Evolutionary conservation across 2,888 invertebrate genomes (phyloP).

Genomic region (Phortica magna): DNA sequence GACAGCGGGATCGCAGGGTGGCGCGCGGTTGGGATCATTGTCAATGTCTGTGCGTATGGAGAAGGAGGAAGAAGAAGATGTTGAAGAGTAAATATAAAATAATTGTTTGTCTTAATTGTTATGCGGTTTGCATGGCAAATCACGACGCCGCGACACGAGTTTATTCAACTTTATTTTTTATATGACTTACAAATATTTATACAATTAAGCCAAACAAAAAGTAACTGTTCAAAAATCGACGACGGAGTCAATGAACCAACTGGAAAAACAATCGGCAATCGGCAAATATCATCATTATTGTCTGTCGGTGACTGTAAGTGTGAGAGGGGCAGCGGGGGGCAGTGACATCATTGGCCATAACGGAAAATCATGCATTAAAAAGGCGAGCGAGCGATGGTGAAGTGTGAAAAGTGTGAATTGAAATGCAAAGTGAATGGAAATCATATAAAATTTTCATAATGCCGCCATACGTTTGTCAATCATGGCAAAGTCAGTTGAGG

Average conservation of each 20-base stretch:
- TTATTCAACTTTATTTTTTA: conserved; percentile 55
- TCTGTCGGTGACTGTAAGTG: too few relatives aligned
- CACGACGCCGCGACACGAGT: conserved; percentile 50
- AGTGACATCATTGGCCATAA: too few relatives aligned
- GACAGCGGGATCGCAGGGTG: conserved; percentile 90
- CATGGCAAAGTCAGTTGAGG: too few relatives aligned
- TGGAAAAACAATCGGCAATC: conserved; percentile 52
- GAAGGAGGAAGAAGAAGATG: conserved; percentile 2
- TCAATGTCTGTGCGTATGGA: conserved; percentile 88
- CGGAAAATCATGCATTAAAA: conserved; percentile 56
- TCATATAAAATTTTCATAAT: background rate
- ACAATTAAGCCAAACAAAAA: conserved; percentile 44
- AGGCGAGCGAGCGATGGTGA: conserved; percentile 9
- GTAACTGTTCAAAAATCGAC: conserved; percentile 4
- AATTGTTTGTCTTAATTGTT: conserved; percentile 42
- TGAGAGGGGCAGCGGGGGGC: too few relatives aligned
- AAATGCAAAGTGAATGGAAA: conserved; percentile 68
- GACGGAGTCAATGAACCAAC: conserved; percentile 48
- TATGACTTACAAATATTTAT: conserved; percentile 56
- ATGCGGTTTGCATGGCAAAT: conserved; percentile 50
- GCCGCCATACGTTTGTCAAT: too few relatives aligned
- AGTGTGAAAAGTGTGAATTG: conserved; percentile 36
- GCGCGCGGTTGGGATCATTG: conserved; percentile 95
- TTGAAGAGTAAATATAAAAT: background rate
- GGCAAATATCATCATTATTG: background rate